These are phyloP conservation scores for Burhinus bistriatus DNA, from an alignment of 2,113 vertebrate genomes.

Conservation along the genomic window DNA sequence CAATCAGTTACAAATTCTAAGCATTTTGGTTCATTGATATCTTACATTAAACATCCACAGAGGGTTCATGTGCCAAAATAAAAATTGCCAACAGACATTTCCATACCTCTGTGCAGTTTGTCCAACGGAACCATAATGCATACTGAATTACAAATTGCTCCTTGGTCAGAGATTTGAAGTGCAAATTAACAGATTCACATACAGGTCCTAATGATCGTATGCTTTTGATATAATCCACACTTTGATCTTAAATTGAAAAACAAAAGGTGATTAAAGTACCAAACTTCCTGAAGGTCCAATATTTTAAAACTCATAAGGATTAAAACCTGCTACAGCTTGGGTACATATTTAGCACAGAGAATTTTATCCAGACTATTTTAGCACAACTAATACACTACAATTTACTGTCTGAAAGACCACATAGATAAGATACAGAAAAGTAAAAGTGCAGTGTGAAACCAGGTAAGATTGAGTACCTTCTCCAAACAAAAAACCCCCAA, in stretches of 20 bases:
- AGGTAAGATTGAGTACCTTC: neutral
- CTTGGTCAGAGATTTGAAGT: conserved; percentile 63
- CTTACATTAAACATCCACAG: neutral
- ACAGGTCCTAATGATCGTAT: conserved; percentile 73
- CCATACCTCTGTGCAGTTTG: conserved; percentile 71
- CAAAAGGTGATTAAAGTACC: neutral
- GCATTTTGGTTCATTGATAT: neutral
- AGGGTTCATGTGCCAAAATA: neutral
- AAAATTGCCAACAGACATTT: neutral
- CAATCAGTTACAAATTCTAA: neutral
- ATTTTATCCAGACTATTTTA: neutral
- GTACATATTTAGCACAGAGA: neutral
- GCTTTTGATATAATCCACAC: conserved; percentile 69
- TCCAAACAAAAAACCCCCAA: neutral
- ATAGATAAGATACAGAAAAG: neutral
- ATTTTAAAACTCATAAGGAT: neutral
- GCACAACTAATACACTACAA: neutral
- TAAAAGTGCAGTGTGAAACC: neutral
- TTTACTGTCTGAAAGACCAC: neutral
- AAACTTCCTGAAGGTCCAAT: neutral
- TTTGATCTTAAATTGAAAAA: conserved; percentile 53
- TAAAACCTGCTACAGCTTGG: neutral
- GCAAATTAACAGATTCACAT: conserved; percentile 68
- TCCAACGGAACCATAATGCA: conserved; percentile 72
- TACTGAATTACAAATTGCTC: conserved; percentile 63